Evolutionary conservation across 2,888 invertebrate species (phyloP).

Genomic region (Laothoe populi): DNA sequence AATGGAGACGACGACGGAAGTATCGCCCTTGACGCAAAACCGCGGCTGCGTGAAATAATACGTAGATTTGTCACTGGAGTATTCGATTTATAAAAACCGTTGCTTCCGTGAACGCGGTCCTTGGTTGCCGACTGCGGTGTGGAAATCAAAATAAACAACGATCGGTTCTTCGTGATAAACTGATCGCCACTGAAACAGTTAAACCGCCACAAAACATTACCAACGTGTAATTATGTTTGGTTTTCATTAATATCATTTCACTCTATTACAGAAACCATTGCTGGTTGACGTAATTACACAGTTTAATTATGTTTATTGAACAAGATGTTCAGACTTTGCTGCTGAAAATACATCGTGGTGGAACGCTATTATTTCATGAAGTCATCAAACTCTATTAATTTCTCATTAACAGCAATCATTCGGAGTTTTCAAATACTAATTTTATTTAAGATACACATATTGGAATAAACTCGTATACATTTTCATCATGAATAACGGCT

Average conservation of each 20-base stretch:
- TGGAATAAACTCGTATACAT: not conserved
- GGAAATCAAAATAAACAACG: constrained; percentile 62
- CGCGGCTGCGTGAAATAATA: constrained; percentile 51
- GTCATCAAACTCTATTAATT: constrained; percentile 40
- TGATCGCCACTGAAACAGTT: constrained; percentile 28
- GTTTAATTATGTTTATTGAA: constrained; percentile 48
- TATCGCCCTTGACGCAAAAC: constrained; percentile 63
- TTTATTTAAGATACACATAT: not conserved
- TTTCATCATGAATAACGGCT: not conserved
- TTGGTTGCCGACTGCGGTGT: constrained; percentile 44
- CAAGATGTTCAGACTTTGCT: constrained; percentile 48
- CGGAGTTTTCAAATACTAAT: not conserved
- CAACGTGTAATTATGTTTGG: not conserved
- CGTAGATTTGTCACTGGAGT: constrained; percentile 60
- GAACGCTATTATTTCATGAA: constrained; percentile 40
- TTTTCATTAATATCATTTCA: constrained; percentile 13
- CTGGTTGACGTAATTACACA: constrained; percentile 49
- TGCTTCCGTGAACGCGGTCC: constrained; percentile 56
- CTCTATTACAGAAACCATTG: constrained; percentile 32
- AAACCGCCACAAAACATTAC: not conserved
- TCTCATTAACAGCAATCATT: constrained; percentile 35
- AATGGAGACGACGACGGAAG: constrained; percentile 66
- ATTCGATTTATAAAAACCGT: constrained; percentile 53
- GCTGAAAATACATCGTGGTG: constrained; percentile 41
- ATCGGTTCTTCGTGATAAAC: constrained; percentile 47